Percentiles rank a stretch among this genome's conserved stretches.
These are phyloP conservation scores for Nautilus pompilius DNA, from an alignment of 1,140 invertebrate species.

Conservation along the genomic window DNA sequence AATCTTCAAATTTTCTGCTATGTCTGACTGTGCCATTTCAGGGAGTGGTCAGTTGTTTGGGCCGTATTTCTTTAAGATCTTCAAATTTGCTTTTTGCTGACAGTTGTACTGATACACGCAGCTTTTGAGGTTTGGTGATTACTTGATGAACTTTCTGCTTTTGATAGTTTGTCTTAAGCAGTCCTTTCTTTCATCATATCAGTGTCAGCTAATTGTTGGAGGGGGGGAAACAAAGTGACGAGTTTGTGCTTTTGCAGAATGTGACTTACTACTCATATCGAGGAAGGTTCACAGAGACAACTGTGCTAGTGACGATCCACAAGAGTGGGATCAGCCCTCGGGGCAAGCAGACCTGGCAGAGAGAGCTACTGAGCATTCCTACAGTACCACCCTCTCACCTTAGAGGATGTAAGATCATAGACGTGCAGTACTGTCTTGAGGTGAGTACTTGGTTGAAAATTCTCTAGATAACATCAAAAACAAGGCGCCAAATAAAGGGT, in stretches of 20 bases:
- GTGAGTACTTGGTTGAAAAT: conserved; percentile 15
- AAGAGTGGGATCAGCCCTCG: conserved; percentile 43
- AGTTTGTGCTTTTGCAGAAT: conserved; percentile 43
- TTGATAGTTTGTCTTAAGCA: background rate
- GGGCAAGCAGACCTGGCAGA: conserved; percentile 47
- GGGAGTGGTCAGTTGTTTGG: too few relatives aligned
- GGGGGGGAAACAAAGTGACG: too few relatives aligned
- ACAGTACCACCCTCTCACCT: conserved; percentile 44
- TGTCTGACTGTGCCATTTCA: too few relatives aligned
- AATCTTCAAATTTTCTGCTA: too few relatives aligned
- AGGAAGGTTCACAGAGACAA: conserved; percentile 42
- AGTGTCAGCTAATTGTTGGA: too few relatives aligned
- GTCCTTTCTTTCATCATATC: too few relatives aligned
- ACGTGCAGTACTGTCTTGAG: conserved; percentile 48
- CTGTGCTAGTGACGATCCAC: conserved; percentile 40
- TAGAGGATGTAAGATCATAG: conserved; percentile 46
- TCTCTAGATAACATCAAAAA: too few relatives aligned
- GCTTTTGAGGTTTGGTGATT: too few relatives aligned
- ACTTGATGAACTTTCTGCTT: background rate
- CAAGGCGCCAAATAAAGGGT: too few relatives aligned
- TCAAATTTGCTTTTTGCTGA: too few relatives aligned
- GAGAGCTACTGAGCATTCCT: conserved; percentile 43
- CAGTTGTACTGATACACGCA: too few relatives aligned
- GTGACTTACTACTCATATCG: conserved; percentile 48
- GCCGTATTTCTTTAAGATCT: too few relatives aligned